Base-by-base conservation (phyloP, 1,140 invertebrate genomes). In the Geopemphigus sp. region DNA sequence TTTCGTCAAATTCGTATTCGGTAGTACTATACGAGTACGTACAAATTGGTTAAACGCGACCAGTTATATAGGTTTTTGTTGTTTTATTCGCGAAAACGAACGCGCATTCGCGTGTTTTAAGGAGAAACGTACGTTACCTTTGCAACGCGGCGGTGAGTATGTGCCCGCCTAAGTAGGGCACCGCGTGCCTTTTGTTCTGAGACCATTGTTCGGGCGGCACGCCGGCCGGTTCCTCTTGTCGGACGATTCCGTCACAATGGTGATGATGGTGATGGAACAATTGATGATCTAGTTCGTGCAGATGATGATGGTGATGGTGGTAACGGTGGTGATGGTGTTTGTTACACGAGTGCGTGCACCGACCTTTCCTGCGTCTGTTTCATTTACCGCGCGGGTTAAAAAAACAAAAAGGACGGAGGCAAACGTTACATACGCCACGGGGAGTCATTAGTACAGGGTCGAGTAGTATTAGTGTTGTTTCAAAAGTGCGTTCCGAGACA, bases 191-290 rank as follows among this genome's bases (percentile, higher is more conserved):
- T 32, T 68, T 50, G 17, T 54, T 72, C 22, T 68, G 53, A 12
- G 59, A 53, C 22, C 26, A 72, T 54, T 47, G 29, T 72, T 68
- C 54, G 10, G 19, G 26, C 15, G 54, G 66, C 5, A 24, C 32
- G 19, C 17, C 32, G 19, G 1, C 5, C 4, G 50, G 80, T 45
- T 56, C 80, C 12, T 70, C 78, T 24, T 50, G 61, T 68, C 64
- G n/a, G 5, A 70, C 78, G 26, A 68, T 68, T 12, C 78, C 61
- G 15, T 68, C 78, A 39, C 64, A 70, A 47, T 70, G 61, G 19
- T 81, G 80, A 59, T 81, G 80, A 72, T 81, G 80, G 26, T 72
- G 50, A n/a, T 70, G 80, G 12, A 70, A 72, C 32, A 70, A 29
- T n/a, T 57, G 66, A 17, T 81, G 39, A 50, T 81, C 39, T 19